Evolutionary conservation across 2,113 vertebrate species (phyloP), one percentile per base, ranked within the genome.

Genomic region (Spermophilus dauricus): DNA sequence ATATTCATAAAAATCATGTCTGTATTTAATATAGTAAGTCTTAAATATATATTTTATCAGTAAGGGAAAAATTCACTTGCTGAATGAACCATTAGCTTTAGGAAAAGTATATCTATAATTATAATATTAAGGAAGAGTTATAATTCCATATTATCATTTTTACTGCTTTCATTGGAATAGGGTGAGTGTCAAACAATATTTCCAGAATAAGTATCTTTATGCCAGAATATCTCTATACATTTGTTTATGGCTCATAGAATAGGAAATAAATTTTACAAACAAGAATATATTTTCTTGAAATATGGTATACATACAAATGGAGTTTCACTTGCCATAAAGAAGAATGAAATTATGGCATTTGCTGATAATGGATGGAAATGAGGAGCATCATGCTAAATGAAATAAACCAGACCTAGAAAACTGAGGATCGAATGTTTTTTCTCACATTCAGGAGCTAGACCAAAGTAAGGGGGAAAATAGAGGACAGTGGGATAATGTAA

Each of bases 151-250:
- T 53, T 61, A 42, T 65, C 3, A 39, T 76, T n/a, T 85, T 58
- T 72, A 53, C 5, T 84, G 6, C 42, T 93, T 78, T 80, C 5
- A 34, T 94, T 90, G 94, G 37, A 37, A 42, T 61, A 26, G 3
- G 90, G 13, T 84, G 9, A 82, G 8, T 76, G 8, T 73, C n/a
- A 51, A 14, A 17, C 24, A 70, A 1, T 76, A 91, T 96, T 90
- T 96, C 51, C 37, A 67, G 26, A 89, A 86, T 86, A 82, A 88
- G 32, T 87, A 81, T 37, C 30, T 73, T 56, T 69, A 77, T 91
- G 22, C 13, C 34, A 86, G 58, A 78, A 56, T 95, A 17, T 88
- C n/a, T 37, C 34, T 84, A 30, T 56, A 42, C 7, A 58, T 91
- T 39, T 94, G n/a, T 72, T 56, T 75, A 24, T 70, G 63, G 34